These are phyloP conservation scores for Tamandua tetradactyla DNA, from an alignment of 2,797 vertebrate species.

Conservation along the genomic window DNA sequence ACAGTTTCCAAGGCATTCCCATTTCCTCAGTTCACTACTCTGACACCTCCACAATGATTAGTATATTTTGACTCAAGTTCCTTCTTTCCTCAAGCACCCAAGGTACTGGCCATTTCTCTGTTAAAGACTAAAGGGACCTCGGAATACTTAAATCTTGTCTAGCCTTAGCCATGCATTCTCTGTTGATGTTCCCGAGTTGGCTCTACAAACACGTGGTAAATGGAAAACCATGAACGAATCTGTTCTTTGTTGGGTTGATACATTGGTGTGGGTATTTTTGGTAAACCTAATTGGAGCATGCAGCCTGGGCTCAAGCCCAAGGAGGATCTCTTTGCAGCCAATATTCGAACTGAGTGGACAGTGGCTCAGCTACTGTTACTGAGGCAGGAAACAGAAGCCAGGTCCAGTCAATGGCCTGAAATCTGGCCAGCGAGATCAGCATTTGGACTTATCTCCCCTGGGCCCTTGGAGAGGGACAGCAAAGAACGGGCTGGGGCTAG, in stretches of 20 bases:
- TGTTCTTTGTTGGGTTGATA: neutral
- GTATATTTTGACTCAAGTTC: neutral
- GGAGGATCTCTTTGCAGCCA: neutral
- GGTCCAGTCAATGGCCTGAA: neutral
- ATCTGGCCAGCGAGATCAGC: neutral
- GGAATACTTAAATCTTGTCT: neutral
- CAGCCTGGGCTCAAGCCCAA: neutral
- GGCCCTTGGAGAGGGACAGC: neutral
- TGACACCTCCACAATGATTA: neutral
- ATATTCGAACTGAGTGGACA: neutral
- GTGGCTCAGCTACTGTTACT: neutral
- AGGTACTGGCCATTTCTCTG: neutral
- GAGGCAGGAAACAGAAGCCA: neutral
- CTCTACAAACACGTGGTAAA: neutral
- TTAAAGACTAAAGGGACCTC: neutral
- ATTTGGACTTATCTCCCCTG: neutral
- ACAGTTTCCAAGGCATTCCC: slow-evolving; percentile 36
- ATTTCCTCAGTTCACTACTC: neutral
- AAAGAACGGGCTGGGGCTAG: neutral
- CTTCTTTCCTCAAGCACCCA: neutral
- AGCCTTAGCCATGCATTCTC: neutral
- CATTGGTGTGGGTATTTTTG: neutral
- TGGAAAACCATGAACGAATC: neutral
- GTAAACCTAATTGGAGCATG: neutral
- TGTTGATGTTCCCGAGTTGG: neutral